Evolutionary conservation across 2,888 invertebrate genomes (phyloP).

Genomic region (Sialis fuliginosa): DNA sequence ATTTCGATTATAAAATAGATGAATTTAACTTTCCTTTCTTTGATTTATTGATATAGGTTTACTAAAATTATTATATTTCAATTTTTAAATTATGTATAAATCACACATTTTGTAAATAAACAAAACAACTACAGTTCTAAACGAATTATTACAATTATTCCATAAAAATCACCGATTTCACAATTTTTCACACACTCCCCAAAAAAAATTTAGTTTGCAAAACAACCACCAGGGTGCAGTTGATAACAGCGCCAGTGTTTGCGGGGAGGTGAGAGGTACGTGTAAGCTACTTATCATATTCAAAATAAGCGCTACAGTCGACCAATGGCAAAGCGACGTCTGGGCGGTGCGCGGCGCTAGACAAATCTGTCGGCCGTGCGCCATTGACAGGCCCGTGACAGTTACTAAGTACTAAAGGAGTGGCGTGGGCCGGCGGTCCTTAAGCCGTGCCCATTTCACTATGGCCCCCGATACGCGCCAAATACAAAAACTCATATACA

Average conservation of each 20-base stretch:
- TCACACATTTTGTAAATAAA: too few species aligned
- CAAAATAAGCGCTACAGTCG: constrained; percentile 18
- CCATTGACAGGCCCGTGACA: constrained; percentile 26
- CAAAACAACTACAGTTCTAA: too few species aligned
- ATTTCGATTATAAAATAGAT: too few species aligned
- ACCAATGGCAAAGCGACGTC: constrained; percentile 21
- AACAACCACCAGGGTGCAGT: constrained; percentile 1
- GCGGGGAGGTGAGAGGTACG: background rate
- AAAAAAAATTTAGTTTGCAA: background rate
- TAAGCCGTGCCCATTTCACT: constrained; percentile 20
- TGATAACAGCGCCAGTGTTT: background rate
- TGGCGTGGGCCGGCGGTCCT: constrained; percentile 22
- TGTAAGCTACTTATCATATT: constrained; percentile 20
- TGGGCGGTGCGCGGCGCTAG: constrained; percentile 23
- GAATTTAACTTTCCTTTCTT: too few species aligned
- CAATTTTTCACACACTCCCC: too few species aligned
- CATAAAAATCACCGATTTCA: background rate
- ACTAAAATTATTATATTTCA: too few species aligned
- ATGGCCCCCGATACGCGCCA: constrained; percentile 24
- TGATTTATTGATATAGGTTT: too few species aligned
- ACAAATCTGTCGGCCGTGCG: constrained; percentile 27
- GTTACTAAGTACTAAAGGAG: constrained; percentile 28
- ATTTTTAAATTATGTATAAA: too few species aligned
- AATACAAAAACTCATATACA: constrained; percentile 16
- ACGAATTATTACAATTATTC: background rate